These are phyloP conservation scores for Aphis gossypii DNA, from an alignment of 1,140 invertebrate species.

Conservation along the genomic window DNA sequence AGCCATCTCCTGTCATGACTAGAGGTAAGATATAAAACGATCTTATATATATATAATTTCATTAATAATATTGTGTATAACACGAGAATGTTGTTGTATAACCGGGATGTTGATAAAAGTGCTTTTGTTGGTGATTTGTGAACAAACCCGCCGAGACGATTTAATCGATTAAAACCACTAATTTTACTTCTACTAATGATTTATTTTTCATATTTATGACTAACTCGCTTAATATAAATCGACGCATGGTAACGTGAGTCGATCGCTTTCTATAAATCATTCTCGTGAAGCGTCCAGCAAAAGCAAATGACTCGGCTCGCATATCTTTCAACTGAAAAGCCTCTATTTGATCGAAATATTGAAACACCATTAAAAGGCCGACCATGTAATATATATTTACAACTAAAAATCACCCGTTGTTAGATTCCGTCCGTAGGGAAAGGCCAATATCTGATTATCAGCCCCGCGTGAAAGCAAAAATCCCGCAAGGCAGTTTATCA, in stretches of 20 bases:
- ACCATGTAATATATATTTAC: not conserved
- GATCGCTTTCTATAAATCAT: not conserved
- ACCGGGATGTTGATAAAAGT: conserved; percentile 27
- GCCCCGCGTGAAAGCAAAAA: conserved; percentile 31
- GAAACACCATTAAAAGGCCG: not conserved
- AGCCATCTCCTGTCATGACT: conserved; percentile 84
- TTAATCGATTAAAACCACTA: not conserved
- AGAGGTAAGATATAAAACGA: conserved; percentile 69
- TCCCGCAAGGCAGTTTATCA: conserved; percentile 50
- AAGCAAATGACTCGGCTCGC: not conserved
- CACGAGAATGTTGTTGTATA: not conserved
- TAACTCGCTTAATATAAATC: conserved; percentile 25
- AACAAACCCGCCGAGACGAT: not conserved
- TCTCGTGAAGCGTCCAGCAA: not conserved
- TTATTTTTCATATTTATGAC: not conserved
- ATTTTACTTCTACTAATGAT: not conserved
- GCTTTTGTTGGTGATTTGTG: conserved; percentile 49
- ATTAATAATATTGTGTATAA: not conserved
- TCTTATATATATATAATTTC: not conserved
- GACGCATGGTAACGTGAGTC: not conserved
- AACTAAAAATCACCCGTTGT: not conserved
- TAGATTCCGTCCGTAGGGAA: conserved; percentile 48
- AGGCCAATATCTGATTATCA: conserved; percentile 54
- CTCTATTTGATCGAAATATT: not conserved
- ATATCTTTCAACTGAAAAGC: not conserved